These are phyloP conservation scores for Conus canariensis DNA, from an alignment of 2,888 invertebrate species.

Conservation along the genomic window DNA sequence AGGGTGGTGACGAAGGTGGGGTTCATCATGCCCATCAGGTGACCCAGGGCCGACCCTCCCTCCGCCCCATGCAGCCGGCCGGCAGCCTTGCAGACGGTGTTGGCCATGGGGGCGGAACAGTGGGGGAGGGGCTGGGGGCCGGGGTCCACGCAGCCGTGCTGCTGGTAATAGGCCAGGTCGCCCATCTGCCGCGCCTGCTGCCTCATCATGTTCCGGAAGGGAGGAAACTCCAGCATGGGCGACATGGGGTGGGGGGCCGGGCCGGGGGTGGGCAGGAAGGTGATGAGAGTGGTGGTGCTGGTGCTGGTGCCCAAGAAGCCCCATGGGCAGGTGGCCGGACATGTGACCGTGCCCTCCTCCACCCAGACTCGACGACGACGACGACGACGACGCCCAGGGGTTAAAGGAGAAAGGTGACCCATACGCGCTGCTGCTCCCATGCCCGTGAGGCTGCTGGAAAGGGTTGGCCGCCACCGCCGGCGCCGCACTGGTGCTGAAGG, in stretches of 20 bases:
- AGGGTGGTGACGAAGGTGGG: background rate
- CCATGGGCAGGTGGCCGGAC: background rate
- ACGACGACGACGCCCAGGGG: no score
- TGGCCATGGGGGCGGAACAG: background rate
- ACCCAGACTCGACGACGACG: no score
- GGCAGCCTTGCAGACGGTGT: background rate
- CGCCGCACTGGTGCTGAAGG: no score
- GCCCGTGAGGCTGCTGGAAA: no score
- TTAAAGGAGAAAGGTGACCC: no score
- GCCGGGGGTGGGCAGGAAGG: background rate
- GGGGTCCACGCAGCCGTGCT: conserved; percentile 38
- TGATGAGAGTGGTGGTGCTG: background rate
- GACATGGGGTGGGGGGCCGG: conserved; percentile 10
- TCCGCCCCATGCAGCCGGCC: background rate
- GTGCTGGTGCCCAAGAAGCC: background rate
- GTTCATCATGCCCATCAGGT: background rate
- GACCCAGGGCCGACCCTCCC: background rate
- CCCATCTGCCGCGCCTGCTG: background rate
- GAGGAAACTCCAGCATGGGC: background rate
- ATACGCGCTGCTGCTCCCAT: no score
- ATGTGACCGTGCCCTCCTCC: no score
- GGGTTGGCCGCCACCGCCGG: no score
- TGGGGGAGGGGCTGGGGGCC: background rate
- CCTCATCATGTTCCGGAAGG: background rate
- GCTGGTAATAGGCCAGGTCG: conserved; percentile 21